A percentile compares a stretch with the other conserved stretches of the same genome.
Conservation (phyloP, 2,888 invertebrate species). For the Euplexia lucipara region DNA sequence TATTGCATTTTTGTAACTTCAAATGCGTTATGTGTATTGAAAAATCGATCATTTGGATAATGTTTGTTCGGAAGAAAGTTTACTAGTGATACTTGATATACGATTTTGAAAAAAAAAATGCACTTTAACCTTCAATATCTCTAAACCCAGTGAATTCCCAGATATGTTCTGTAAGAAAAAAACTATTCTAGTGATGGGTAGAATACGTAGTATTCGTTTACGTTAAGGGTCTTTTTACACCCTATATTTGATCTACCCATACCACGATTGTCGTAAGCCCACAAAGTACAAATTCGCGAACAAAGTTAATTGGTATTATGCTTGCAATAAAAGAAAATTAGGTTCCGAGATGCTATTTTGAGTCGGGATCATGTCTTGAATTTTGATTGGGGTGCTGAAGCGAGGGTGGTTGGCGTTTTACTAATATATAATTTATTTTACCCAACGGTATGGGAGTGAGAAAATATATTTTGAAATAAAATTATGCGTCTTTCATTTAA, state of each 20-base stretch:
- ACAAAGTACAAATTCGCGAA: constrained; percentile 41
- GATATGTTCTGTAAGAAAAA: too few species aligned
- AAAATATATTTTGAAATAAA: constrained; percentile 37
- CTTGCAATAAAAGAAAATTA: constrained; percentile 75
- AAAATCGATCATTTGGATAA: too few species aligned
- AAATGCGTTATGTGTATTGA: too few species aligned
- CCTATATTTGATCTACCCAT: constrained; percentile 36
- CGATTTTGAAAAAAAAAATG: too few species aligned
- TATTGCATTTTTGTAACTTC: too few species aligned
- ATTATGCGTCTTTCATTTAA: constrained; percentile 33
- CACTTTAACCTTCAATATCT: too few species aligned
- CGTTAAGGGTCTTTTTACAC: too few species aligned
- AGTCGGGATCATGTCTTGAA: constrained; percentile 72
- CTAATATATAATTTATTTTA: constrained; percentile 47
- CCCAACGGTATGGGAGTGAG: constrained; percentile 14
- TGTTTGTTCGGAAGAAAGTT: too few species aligned
- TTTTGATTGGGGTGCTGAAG: constrained; percentile 68
- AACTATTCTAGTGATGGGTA: too few species aligned
- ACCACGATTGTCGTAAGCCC: constrained; percentile 12
- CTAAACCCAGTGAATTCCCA: too few species aligned
- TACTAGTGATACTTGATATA: too few species aligned
- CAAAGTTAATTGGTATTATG: constrained; percentile 69
- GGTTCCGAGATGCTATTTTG: constrained; percentile 72
- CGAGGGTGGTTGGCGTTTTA: constrained; percentile 19
- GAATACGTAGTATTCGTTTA: too few species aligned